phyloP scores from a whole-genome alignment of 2,888 invertebrate species.

The Ectobius pallidus region DNA sequence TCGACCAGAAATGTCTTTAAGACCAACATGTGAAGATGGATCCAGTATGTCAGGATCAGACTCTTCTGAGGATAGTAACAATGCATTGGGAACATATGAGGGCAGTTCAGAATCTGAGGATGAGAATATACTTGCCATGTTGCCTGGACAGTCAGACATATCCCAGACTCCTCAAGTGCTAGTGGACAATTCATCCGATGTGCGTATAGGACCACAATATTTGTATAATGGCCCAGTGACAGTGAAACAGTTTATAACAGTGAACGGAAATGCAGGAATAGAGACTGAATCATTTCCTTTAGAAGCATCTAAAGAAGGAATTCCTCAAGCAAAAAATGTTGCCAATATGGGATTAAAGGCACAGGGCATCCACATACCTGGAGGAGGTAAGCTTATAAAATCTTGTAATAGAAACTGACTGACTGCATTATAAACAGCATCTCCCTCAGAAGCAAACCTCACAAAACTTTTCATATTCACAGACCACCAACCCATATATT shows the following conservation, averaged over 20 bases:
- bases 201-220: neutral
- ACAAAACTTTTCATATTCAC: too few species aligned
- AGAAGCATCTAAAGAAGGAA: neutral
- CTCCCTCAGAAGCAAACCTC: too few species aligned
- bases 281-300: neutral
- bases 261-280: neutral
- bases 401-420: neutral
- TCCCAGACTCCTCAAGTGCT: neutral
- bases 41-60: too few species aligned
- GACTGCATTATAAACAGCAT: neutral
- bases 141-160: neutral
- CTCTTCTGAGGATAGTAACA: too few species aligned
- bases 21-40: too few species aligned
- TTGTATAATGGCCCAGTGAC: conserved; percentile 15
- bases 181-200: conserved; percentile 13
- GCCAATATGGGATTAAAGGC: neutral
- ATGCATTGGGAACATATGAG: neutral
- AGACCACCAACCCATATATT: too few species aligned
- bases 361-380: too few species aligned
- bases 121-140: neutral
- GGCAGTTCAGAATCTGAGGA: neutral
- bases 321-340: too few species aligned
- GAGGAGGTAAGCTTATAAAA: neutral
- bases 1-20: too few species aligned
- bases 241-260: conserved; percentile 20